These are phyloP conservation scores for Stenchaetothrips biformis DNA, from an alignment of 2,888 invertebrate genomes.

Conservation along the genomic window DNA sequence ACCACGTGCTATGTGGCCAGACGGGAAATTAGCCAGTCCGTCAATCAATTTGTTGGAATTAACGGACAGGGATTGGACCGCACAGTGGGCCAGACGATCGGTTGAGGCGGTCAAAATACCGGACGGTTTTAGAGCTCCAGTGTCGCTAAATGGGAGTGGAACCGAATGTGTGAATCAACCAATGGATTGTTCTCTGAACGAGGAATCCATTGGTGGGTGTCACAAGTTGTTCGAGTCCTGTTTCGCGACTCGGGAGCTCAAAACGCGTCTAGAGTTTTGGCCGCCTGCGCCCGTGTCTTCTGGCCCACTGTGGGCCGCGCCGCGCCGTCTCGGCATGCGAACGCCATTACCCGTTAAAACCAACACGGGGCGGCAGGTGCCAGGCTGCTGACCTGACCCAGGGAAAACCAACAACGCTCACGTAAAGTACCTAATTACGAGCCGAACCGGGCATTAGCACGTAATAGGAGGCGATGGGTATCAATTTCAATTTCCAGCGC, in stretches of 20 bases:
- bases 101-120: too few relatives aligned
- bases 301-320: too few relatives aligned
- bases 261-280: too few relatives aligned
- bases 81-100: too few relatives aligned
- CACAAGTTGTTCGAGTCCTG: not conserved
- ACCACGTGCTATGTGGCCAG: too few relatives aligned
- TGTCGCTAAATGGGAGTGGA: too few relatives aligned
- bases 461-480: slow-evolving; percentile 3
- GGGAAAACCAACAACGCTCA: slow-evolving; percentile 15
- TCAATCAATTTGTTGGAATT: not conserved
- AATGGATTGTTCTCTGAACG: too few relatives aligned
- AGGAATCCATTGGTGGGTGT: too few relatives aligned
- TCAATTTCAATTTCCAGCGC: slow-evolving; percentile 19
- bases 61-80: too few relatives aligned
- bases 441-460: not conserved
- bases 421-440: not conserved
- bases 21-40: not conserved
- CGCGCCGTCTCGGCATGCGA: not conserved
- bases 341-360: slow-evolving; percentile 1
- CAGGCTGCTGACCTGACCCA: not conserved
- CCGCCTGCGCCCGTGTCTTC: too few relatives aligned
- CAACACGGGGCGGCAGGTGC: not conserved
- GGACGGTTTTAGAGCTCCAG: too few relatives aligned
- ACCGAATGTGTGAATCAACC: too few relatives aligned
- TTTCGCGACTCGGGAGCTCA: not conserved